Conservation (phyloP, 1,140 invertebrate species). For the Cherax destructor region DNA sequence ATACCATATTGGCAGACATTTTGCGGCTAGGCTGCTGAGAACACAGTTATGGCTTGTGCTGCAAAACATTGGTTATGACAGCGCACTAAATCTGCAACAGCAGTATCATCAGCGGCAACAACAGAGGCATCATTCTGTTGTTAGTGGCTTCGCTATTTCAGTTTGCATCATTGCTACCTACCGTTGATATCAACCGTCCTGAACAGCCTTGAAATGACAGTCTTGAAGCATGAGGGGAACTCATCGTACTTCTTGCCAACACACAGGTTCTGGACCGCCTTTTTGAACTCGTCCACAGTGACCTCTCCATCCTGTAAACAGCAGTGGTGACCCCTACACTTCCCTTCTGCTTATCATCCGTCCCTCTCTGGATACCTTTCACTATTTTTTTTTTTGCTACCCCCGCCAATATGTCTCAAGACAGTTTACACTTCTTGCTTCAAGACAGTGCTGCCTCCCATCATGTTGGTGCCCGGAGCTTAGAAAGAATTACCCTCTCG, state of each 20-base stretch:
- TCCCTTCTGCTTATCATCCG: not conserved
- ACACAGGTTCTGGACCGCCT: conserved; percentile 86
- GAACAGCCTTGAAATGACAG: conserved; percentile 89
- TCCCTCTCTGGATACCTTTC: not conserved
- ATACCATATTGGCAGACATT: not conserved
- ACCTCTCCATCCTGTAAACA: conserved; percentile 83
- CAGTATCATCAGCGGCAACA: not conserved
- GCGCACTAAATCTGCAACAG: not conserved
- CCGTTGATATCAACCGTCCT: conserved; percentile 86
- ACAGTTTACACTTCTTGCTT: not conserved
- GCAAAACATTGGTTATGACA: not conserved
- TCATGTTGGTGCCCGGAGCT: not conserved
- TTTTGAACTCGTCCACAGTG: conserved; percentile 87
- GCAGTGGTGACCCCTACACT: conserved; percentile 24
- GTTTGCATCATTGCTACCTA: conserved; percentile 70
- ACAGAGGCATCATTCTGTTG: conserved; percentile 3
- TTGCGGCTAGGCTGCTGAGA: not conserved
- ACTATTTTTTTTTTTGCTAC: not conserved
- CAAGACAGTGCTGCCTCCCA: not conserved
- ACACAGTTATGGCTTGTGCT: not conserved
- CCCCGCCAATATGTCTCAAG: not conserved
- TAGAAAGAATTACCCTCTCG: not conserved
- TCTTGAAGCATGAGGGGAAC: conserved; percentile 81
- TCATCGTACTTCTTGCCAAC: conserved; percentile 86
- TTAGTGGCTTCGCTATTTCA: conserved; percentile 27